Evolutionary conservation across 2,797 vertebrate species (phyloP).

Genomic region (Clarias laeviceps): DNA sequence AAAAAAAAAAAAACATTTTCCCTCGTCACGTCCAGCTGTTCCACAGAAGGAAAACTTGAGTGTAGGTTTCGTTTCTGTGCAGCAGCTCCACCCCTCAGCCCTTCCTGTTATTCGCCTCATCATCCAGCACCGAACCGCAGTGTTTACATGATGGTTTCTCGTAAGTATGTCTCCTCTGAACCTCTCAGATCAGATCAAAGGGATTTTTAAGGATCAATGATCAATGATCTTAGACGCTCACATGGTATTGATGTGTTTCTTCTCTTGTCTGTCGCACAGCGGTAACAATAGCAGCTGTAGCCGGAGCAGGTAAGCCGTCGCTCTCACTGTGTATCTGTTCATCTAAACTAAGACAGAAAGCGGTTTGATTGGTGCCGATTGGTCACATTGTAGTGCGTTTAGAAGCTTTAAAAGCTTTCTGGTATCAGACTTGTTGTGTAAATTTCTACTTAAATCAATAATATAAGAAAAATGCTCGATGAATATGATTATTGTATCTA

Average conservation of each 20-base stretch:
- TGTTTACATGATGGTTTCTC: neutral
- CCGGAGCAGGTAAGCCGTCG: slow-evolving; percentile 33
- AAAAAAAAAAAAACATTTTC: too few species aligned
- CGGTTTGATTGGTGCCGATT: neutral
- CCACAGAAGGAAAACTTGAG: too few species aligned
- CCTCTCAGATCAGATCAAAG: neutral
- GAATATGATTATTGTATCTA: neutral
- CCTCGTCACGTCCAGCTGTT: too few species aligned
- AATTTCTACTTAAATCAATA: neutral
- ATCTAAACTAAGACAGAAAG: neutral
- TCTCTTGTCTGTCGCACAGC: neutral
- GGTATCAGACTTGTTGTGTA: neutral
- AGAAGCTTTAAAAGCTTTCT: neutral
- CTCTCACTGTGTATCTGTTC: neutral
- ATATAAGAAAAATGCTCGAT: too few species aligned
- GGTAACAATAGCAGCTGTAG: neutral
- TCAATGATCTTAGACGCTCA: too few species aligned
- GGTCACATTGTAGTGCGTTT: neutral
- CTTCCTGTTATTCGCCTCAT: neutral
- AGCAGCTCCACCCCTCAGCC: neutral
- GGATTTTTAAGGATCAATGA: neutral
- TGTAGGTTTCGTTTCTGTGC: slow-evolving; percentile 10
- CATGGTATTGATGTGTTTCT: neutral
- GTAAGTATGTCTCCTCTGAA: neutral
- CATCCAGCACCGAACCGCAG: neutral